Evolutionary conservation across 2,888 invertebrate genomes (phyloP).

Genomic region (Chelonus formosanus): DNA sequence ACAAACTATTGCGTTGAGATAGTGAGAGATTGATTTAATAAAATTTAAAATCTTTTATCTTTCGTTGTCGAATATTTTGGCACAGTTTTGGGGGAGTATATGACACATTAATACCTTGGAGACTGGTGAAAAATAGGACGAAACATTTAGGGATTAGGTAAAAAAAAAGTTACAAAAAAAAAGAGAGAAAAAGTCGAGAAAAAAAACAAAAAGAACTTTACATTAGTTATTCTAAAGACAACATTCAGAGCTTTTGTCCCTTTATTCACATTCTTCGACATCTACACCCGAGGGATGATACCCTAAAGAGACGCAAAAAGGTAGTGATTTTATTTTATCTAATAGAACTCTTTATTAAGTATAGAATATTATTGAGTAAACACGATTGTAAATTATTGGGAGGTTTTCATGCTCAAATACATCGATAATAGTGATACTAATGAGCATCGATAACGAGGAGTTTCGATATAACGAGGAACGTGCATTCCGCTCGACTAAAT

Average conservation of each 20-base stretch:
- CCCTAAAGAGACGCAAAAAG: not conserved
- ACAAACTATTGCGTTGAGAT: too few species aligned
- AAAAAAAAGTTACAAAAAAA: constrained; percentile 22
- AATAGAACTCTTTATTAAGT: not conserved
- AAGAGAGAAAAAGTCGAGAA: constrained; percentile 10
- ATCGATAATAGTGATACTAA: constrained; percentile 46
- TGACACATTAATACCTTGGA: too few species aligned
- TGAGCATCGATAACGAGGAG: constrained; percentile 41
- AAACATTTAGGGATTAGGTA: not conserved
- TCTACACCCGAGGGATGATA: constrained; percentile 25
- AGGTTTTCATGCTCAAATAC: constrained; percentile 14
- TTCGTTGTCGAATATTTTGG: too few species aligned
- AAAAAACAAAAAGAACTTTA: constrained; percentile 16
- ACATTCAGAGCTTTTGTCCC: constrained; percentile 17
- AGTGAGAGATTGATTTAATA: too few species aligned
- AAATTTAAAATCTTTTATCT: too few species aligned
- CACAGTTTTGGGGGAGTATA: too few species aligned
- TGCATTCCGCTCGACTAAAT: constrained; percentile 9
- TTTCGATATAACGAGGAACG: constrained; percentile 29
- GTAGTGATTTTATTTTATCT: constrained; percentile 5
- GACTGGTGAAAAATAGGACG: too few species aligned
- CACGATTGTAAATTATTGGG: not conserved
- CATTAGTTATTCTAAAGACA: constrained; percentile 5
- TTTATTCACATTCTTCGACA: constrained; percentile 31
- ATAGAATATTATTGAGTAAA: not conserved